Evolutionary conservation across 2,797 vertebrate genomes (phyloP), one percentile per base, ranked within the genome.

Genomic region (Mycteria americana): DNA sequence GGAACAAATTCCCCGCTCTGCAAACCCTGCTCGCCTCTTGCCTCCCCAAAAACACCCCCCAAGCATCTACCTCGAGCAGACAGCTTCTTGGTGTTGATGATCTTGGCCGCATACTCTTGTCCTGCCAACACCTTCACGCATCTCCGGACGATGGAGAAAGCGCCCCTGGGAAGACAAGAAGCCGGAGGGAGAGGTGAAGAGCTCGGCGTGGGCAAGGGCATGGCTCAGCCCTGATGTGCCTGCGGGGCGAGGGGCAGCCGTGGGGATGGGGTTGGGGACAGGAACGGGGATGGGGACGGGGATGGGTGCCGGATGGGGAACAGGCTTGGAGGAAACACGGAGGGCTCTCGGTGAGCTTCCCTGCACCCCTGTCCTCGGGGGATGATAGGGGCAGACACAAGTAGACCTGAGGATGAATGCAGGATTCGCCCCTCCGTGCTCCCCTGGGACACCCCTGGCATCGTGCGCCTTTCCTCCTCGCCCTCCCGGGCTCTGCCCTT

Each of bases 71-170:
- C 99, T 98, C 99, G 98, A 92, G 99, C 99, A 3, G 99, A 99
- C 28, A 99, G 99, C 88, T 99, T 99, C 98, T 99, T 99, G 97
- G 99, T 99, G 97, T 99, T 99, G 98, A 99, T 99, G 97, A 99
- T 99, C 98, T 99, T 99, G 95, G 99, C 99, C 0, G 99, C 99
- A 45, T 99, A 99, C 95, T 99, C 99, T 95, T 99, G 99, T 91
- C 99, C 99, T 8, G 99, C 98, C 97, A 99, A 95, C 84, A 99
- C 99, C 97, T 99, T 99, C 97, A 99, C 98, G 7, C 99, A 99
- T 95, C 99, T 99, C 41, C 99, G 99, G 75, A 99, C 99, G 39
- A 99, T 99, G 3, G 99, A 99, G 97, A 99, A 99, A n/a, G 99
- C 99, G 30, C 99, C 99, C 98, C 99, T 99, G 96, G 83, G 97